Evolutionary conservation across 2,113 vertebrate species (phyloP), one percentile per base, ranked within the genome.

Genomic region (Pelusios castaneus): DNA sequence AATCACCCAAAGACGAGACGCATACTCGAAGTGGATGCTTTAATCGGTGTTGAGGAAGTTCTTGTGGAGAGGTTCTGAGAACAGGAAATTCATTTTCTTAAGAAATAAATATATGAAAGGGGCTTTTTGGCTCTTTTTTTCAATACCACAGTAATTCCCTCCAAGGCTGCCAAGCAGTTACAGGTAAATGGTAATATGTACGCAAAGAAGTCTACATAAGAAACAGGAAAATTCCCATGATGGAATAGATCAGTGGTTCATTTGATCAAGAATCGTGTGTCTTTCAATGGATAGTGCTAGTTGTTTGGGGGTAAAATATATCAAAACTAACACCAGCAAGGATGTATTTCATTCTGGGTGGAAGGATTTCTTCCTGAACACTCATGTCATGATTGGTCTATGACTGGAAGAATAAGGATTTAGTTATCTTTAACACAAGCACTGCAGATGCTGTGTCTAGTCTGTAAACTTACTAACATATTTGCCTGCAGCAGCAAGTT

Each of bases 21-120:
- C n/a, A 17, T 25, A 58, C 34, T 21, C 84, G 4, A 77, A 81
- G 22, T 1, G 60, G 63, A 90, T 86, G 73, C 52, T 22, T 78
- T 43, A 2, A 6, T 2, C 45, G 2, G 5, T 3, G 3, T 19
- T 51, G 38, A 89, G 82, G 47, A 80, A 79, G 51, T 31, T 79
- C 34, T 77, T 60, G n/a, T 49, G 77, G 29, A 94, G 73, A 70
- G 41, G 29, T 38, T 17, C 43, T 84, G 47, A 80, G 89, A 95
- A 91, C 4, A 76, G 84, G 88, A 94, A 89, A 89, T 34, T 52
- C 10, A 24, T 70, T 89, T 92, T 94, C 79, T 83, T 49, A 78
- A 79, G 76, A 91, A 94, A 49, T 70, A 80, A 52, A 60, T 43
- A 43, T 2, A 43, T 17, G 16, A 38, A n/a, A 55, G 31, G 58